A percentile compares a stretch with the other conserved stretches of the same genome.
Evolutionary conservation across 2,113 vertebrate genomes (phyloP).

Genomic region (Malurus alboscapulatus): DNA sequence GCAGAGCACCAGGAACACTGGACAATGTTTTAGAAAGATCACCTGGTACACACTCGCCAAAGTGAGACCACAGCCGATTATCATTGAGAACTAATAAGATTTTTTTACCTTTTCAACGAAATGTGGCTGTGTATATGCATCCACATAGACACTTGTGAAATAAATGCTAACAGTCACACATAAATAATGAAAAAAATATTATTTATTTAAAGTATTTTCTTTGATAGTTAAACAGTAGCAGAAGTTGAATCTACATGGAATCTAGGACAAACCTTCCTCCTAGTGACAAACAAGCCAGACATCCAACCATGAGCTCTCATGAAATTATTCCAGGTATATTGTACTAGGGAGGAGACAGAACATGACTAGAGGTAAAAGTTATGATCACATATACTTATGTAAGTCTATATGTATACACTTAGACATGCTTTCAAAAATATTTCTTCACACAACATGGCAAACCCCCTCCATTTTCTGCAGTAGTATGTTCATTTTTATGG

Average conservation of each 20-base stretch:
- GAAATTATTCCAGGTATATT: not conserved
- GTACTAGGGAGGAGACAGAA: not conserved
- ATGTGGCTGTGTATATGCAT: not conserved
- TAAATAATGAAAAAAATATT: not conserved
- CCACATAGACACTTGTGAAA: not conserved
- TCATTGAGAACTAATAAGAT: fast-evolving
- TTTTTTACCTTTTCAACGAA: not conserved
- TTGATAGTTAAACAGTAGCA: not conserved
- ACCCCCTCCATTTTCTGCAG: not conserved
- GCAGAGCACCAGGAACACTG: not conserved
- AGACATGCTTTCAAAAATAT: not conserved
- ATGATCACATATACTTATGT: fast-evolving
- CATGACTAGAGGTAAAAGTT: not conserved
- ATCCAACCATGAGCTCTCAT: not conserved
- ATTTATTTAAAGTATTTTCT: not conserved
- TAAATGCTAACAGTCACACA: not conserved
- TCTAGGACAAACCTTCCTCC: not conserved
- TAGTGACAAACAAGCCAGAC: not conserved
- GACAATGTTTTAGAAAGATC: not conserved
- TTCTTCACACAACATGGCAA: not conserved
- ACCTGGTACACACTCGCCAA: not conserved
- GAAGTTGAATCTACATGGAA: not conserved
- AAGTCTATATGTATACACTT: not conserved
- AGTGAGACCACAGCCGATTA: not conserved
- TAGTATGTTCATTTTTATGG: not conserved